Conservation (phyloP, 1,140 invertebrate genomes). For the Drosophila paulistorum region DNA sequence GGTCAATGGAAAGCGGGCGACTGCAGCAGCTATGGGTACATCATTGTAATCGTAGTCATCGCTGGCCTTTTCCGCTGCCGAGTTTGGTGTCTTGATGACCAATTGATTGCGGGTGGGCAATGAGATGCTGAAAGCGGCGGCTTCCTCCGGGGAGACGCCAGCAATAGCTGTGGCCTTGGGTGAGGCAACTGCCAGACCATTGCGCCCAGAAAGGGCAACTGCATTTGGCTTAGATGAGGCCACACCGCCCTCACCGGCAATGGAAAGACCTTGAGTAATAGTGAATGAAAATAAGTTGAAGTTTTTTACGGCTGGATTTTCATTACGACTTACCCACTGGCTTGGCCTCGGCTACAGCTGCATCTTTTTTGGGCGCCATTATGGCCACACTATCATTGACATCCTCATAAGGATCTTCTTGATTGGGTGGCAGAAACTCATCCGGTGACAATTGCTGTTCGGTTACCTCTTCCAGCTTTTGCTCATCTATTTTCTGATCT, state of each 20-base stretch:
- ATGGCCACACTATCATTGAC: constrained; percentile 83
- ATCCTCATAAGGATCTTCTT: constrained; percentile 78
- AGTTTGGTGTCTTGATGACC: constrained; percentile 72
- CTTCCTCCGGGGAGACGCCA: constrained; percentile 85
- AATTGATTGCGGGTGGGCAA: constrained; percentile 74
- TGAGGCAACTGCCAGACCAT: constrained; percentile 87
- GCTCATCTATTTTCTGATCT: constrained; percentile 67
- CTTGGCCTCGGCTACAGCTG: constrained; percentile 88
- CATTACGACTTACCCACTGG: constrained; percentile 85
- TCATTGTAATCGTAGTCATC: constrained; percentile 76
- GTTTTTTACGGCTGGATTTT: no score
- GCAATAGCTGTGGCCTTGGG: constrained; percentile 89
- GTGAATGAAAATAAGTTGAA: no score
- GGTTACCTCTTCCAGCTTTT: constrained; percentile 73
- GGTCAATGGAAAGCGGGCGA: constrained; percentile 47
- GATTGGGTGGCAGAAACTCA: constrained; percentile 68
- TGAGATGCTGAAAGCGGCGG: constrained; percentile 81
- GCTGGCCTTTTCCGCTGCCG: constrained; percentile 47
- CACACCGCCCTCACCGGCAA: constrained; percentile 87
- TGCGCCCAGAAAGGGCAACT: constrained; percentile 87
- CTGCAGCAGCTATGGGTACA: constrained; percentile 20
- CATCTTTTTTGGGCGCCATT: constrained; percentile 84
- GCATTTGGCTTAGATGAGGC: constrained; percentile 88
- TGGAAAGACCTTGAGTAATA: constrained; percentile 83
- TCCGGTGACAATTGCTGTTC: constrained; percentile 70